Evolutionary conservation across 2,797 vertebrate species (phyloP), one percentile per base, ranked within the genome.

Genomic region (Oceanodroma leucorhoa): DNA sequence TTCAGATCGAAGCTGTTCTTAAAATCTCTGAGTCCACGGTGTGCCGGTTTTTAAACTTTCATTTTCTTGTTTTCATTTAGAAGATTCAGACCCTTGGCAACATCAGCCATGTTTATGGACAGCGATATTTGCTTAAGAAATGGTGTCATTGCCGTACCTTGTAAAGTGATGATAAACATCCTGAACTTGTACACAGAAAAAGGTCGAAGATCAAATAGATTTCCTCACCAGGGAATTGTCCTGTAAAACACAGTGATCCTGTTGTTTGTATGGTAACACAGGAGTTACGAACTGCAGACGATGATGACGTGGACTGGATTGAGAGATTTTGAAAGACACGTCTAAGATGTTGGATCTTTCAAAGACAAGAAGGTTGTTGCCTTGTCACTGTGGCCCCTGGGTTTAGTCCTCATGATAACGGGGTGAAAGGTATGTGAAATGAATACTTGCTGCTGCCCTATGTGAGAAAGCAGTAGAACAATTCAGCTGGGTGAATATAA

Each of bases 131-230:
- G n/a, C 51, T 92, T 87, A 83, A 89, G 69, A 75, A 89, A 78
- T n/a, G 46, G 48, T 64, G 67, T 85, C 57, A 32, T 17, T 93
- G 29, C 57, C 2, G 6, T 78, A 80, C 34, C 79, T 80, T 88
- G 38, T 75, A 65, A 78, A 83, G 53, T 64, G 55, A 83, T 46
- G 57, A 78, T 92, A 91, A 95, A 89, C 91, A 93, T 95, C 92
- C 87, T 94, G 89, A 91, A 70, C 60, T 15, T 75, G 43, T 72
- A 77, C 72, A 95, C 76, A 86, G 78, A 78, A 85, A 46, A 93
- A 65, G 82, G 91, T 84, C 76, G 75, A 71, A 87, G 89, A 92
- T 75, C 89, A 89, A 94, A 95, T 29, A 91, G 48, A 93, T 97
- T 94, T 96, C 91, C 91, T 96, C 84, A 62, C 32, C 54, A 65